Evolutionary conservation across 2,797 vertebrate genomes (phyloP).

Genomic region (Odontamblyopus lacepedii): DNA sequence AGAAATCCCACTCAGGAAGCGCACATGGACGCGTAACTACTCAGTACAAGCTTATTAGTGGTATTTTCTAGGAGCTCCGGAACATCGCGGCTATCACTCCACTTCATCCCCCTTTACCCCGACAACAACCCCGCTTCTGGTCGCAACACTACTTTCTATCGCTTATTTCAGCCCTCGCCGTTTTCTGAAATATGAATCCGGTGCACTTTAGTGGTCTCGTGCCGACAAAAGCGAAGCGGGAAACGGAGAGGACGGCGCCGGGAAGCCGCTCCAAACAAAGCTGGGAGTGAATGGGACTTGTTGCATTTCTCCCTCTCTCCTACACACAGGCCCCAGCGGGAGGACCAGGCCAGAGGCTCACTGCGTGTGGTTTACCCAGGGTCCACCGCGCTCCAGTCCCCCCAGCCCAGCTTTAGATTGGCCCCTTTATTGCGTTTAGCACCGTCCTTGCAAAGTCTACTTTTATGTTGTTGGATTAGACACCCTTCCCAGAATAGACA

Average conservation of each 20-base stretch:
- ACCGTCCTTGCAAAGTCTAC: not conserved
- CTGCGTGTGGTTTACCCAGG: constrained; percentile 48
- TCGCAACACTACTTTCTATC: constrained; percentile 2
- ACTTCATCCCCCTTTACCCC: constrained; percentile 16
- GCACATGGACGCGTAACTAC: constrained; percentile 23
- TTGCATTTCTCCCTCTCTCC: constrained; percentile 73
- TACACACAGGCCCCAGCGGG: constrained; percentile 60
- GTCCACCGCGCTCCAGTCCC: constrained; percentile 17
- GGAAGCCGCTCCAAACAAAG: constrained; percentile 78
- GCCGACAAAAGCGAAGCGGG: not conserved
- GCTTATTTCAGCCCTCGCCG: not conserved
- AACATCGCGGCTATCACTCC: constrained; percentile 43
- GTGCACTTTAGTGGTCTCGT: not conserved
- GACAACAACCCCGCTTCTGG: constrained; percentile 1
- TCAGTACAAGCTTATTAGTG: constrained; percentile 27
- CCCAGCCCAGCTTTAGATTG: not conserved
- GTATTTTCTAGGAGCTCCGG: constrained; percentile 21
- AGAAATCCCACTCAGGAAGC: not conserved
- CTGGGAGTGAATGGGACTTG: constrained; percentile 85
- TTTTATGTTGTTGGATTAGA: not conserved
- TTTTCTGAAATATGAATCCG: not conserved
- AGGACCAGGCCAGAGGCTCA: constrained; percentile 58
- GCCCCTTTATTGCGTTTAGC: not conserved
- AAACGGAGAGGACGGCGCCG: constrained; percentile 18
- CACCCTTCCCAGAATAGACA: not conserved